Percentiles rank a stretch among this genome's conserved stretches.
Evolutionary conservation across 1,140 invertebrate species (phyloP).

Genomic region (Aphelinus atriplicis): DNA sequence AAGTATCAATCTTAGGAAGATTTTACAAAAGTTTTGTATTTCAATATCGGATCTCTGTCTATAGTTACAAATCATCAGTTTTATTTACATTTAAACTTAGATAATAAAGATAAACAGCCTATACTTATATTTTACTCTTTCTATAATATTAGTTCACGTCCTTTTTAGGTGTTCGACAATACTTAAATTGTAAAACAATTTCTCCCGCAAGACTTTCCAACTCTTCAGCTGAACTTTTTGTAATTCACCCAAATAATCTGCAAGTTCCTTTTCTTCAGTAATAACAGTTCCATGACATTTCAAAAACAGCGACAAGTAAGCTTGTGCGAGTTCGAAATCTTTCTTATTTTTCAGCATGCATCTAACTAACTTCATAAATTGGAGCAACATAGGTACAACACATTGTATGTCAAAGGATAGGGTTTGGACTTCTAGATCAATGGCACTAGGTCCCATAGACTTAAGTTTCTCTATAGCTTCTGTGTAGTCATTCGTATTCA

Average conservation of each 20-base stretch:
- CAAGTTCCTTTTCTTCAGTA: conserved; percentile 68
- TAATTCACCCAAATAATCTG: conserved; percentile 70
- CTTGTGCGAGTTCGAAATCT: conserved; percentile 92
- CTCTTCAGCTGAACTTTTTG: conserved; percentile 68
- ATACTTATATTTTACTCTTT: too few relatives aligned
- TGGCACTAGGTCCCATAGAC: conserved; percentile 81
- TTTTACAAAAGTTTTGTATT: too few relatives aligned
- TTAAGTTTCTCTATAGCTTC: conserved; percentile 81
- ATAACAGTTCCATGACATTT: conserved; percentile 82
- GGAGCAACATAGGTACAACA: conserved; percentile 74
- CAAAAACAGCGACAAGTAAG: conserved; percentile 91
- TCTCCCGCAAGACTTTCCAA: conserved; percentile 77
- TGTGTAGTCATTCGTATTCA: conserved; percentile 65
- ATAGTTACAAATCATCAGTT: too few relatives aligned
- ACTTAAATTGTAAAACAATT: conserved; percentile 81
- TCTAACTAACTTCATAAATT: conserved; percentile 84
- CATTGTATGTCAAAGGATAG: conserved; percentile 79
- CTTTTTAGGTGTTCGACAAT: conserved; percentile 79
- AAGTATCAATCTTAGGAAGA: too few relatives aligned
- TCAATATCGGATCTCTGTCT: too few relatives aligned
- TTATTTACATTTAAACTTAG: too few relatives aligned
- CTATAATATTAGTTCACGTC: conserved; percentile 62
- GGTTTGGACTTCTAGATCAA: conserved; percentile 90
- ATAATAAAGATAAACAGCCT: too few relatives aligned
- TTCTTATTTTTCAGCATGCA: conserved; percentile 78